Conservation (phyloP, 2,113 vertebrate genomes). For the Rhinolophus ferrumequinum region DNA sequence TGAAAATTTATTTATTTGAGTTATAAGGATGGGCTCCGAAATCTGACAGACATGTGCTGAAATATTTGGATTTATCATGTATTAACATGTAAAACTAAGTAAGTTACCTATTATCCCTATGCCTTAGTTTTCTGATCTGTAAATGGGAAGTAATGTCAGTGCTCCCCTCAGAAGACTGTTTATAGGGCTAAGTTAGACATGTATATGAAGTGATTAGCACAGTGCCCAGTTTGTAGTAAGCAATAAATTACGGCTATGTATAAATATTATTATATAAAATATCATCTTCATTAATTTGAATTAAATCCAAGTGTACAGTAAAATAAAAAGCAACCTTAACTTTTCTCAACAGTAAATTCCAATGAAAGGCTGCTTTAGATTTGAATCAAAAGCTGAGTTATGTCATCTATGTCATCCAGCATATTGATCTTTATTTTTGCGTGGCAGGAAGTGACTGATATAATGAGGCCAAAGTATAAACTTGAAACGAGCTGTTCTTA, state of each 20-base stretch:
- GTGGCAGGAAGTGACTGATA: not conserved
- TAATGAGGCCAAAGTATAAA: not conserved
- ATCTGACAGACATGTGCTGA: not conserved
- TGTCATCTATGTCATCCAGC: not conserved
- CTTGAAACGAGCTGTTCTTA: not conserved
- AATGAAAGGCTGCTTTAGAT: not conserved
- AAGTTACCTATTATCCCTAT: not conserved
- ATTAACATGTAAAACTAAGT: not conserved
- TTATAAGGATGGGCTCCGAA: not conserved
- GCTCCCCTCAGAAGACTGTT: not conserved
- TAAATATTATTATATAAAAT: slow-evolving; percentile 25
- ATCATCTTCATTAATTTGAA: not conserved
- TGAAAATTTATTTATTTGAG: slow-evolving; percentile 42
- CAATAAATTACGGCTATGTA: not conserved
- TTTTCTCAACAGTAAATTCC: not conserved
- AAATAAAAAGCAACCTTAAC: slow-evolving; percentile 20
- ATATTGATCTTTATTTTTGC: not conserved
- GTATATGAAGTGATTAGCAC: not conserved
- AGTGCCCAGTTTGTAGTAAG: not conserved
- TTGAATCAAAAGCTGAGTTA: not conserved
- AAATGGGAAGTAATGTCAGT: not conserved
- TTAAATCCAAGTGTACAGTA: not conserved
- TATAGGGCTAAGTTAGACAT: not conserved
- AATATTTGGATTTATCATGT: not conserved
- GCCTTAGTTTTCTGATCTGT: not conserved